Evolutionary conservation across 2,113 vertebrate genomes (phyloP).

Genomic region (Nyctibius bracteatus): DNA sequence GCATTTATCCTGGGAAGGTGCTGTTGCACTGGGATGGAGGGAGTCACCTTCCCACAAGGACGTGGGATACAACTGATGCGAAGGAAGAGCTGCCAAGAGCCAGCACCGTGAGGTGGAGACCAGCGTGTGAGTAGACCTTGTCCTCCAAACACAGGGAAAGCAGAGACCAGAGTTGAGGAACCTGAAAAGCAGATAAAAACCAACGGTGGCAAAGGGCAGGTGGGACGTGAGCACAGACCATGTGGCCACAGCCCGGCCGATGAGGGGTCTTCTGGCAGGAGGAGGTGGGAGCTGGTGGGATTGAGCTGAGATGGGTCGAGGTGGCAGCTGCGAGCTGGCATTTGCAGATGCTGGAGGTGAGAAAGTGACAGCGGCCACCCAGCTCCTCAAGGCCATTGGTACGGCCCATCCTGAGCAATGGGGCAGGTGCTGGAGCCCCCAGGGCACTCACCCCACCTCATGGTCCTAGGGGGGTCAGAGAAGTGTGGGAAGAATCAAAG

Average conservation of each 20-base stretch:
- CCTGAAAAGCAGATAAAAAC: neutral
- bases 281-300: neutral
- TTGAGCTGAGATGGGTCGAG: neutral
- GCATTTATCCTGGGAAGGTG: neutral
- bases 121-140: rapidly evolving
- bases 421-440: neutral
- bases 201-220: neutral
- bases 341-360: neutral
- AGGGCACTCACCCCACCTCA: neutral
- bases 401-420: neutral
- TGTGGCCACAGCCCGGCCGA: rapidly evolving
- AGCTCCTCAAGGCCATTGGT: neutral
- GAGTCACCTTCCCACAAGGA: neutral
- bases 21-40: neutral
- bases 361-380: rapidly evolving
- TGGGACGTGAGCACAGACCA: neutral
- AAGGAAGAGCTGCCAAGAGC: neutral
- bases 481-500: neutral
- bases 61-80: rapidly evolving
- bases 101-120: rapidly evolving
- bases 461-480: neutral
- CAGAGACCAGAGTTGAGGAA: neutral
- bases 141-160: neutral
- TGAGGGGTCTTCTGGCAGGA: neutral
- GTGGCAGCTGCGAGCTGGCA: neutral